A percentile compares a stretch with the other conserved stretches of the same genome.
phyloP scores from a whole-genome alignment of 2,888 invertebrate genomes.

The Acleris literana region DNA sequence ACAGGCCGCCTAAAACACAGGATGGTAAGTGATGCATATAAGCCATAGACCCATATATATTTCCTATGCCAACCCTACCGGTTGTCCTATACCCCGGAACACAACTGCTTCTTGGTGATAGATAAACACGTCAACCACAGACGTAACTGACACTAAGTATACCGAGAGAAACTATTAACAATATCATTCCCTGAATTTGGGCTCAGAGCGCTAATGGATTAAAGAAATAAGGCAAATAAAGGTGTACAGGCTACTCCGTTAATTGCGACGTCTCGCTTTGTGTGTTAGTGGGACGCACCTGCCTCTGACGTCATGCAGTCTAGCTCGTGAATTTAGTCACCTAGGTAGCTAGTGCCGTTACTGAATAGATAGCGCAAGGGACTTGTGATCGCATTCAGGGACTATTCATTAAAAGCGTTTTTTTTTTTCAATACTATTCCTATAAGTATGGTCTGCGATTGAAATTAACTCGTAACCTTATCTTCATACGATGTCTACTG shows the following conservation, averaged over 20 bases:
- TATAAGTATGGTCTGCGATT: too few relatives aligned
- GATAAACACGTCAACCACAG: too few relatives aligned
- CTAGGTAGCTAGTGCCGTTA: background rate
- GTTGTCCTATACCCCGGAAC: too few relatives aligned
- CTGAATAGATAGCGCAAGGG: background rate
- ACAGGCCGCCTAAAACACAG: too few relatives aligned
- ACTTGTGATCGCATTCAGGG: too few relatives aligned
- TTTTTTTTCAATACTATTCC: background rate
- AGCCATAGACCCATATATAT: too few relatives aligned
- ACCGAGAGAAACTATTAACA: background rate
- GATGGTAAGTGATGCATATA: too few relatives aligned
- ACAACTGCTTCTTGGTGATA: too few relatives aligned
- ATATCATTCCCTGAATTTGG: constrained; percentile 5
- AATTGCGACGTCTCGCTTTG: constrained; percentile 15
- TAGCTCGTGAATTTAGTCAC: background rate
- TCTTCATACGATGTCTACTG: too few relatives aligned
- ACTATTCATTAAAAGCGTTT: background rate
- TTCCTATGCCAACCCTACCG: too few relatives aligned
- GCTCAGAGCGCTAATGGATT: constrained; percentile 23
- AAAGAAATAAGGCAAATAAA: constrained; percentile 26
- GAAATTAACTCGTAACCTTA: too few relatives aligned
- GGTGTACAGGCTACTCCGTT: constrained; percentile 18
- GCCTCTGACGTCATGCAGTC: constrained; percentile 23
- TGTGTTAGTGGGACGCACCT: constrained; percentile 32
- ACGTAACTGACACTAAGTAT: too few relatives aligned